Conservation (phyloP, 2,797 vertebrate species). For the Poeciliopsis infans region DNA sequence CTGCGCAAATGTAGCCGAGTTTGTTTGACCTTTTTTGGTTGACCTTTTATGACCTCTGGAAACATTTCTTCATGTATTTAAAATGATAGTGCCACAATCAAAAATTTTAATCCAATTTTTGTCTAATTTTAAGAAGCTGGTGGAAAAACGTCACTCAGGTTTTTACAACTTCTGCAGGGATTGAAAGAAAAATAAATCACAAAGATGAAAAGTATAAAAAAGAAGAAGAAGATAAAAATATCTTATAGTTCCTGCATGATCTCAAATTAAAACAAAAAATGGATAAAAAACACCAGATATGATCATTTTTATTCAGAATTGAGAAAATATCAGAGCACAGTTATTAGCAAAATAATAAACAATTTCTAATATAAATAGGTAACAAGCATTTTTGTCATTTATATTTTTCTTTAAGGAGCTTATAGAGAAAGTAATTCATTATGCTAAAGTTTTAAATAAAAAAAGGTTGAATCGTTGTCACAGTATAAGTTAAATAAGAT, state of each 20-base stretch:
- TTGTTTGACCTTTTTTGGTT: no score
- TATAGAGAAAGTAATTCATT: neutral
- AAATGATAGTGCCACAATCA: no score
- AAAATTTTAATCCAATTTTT: no score
- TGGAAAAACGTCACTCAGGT: no score
- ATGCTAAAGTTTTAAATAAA: neutral
- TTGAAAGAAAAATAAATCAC: neutral
- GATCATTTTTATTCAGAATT: neutral
- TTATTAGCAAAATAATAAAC: neutral
- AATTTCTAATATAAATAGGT: neutral
- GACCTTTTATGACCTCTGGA: no score
- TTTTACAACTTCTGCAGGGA: neutral
- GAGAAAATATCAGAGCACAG: neutral
- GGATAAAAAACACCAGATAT: neutral
- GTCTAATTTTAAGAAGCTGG: no score
- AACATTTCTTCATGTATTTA: no score
- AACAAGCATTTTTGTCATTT: neutral
- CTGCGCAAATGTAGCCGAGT: no score
- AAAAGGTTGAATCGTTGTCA: neutral
- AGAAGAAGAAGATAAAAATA: neutral
- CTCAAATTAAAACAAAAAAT: neutral
- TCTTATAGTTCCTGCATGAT: neutral
- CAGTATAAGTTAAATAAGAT: neutral
- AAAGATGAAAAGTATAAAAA: neutral
- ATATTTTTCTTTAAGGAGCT: neutral